Evolutionary conservation across 2,888 invertebrate genomes (phyloP).

Genomic region (Dryobotodes eremita): DNA sequence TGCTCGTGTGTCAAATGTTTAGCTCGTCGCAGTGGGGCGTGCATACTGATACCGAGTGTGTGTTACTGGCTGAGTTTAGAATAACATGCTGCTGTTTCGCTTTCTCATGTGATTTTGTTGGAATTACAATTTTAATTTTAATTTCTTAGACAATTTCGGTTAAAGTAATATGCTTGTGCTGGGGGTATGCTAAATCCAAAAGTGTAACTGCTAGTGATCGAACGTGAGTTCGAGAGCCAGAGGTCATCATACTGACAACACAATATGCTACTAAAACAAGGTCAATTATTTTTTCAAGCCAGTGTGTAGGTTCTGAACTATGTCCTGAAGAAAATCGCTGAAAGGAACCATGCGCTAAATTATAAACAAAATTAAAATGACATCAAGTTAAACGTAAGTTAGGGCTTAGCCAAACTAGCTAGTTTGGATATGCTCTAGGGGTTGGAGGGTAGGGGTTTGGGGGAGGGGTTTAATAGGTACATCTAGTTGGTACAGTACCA

Average conservation of each 20-base stretch:
- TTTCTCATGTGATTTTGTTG: not conserved
- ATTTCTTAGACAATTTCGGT: not conserved
- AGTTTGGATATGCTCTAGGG: too few species aligned
- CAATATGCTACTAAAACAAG: too few species aligned
- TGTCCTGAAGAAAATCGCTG: not conserved
- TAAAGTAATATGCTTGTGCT: not conserved
- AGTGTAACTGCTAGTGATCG: too few species aligned
- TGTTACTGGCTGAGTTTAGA: not conserved
- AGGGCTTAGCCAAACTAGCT: too few species aligned
- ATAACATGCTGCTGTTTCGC: not conserved
- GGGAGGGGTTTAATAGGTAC: too few species aligned
- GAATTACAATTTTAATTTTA: not conserved
- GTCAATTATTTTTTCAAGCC: not conserved
- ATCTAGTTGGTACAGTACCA: too few species aligned
- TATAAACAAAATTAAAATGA: not conserved
- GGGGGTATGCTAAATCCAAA: too few species aligned
- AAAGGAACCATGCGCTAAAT: not conserved
- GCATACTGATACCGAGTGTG: slow-evolving; percentile 24
- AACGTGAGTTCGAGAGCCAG: too few species aligned
- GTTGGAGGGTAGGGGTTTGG: too few species aligned
- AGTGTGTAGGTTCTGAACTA: not conserved
- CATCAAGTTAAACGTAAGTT: not conserved
- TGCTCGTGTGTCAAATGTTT: not conserved
- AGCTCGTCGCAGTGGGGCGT: not conserved
- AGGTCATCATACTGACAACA: too few species aligned